Conservation (phyloP, 2,888 invertebrate genomes). For the Archaeoteleia sp. region DNA sequence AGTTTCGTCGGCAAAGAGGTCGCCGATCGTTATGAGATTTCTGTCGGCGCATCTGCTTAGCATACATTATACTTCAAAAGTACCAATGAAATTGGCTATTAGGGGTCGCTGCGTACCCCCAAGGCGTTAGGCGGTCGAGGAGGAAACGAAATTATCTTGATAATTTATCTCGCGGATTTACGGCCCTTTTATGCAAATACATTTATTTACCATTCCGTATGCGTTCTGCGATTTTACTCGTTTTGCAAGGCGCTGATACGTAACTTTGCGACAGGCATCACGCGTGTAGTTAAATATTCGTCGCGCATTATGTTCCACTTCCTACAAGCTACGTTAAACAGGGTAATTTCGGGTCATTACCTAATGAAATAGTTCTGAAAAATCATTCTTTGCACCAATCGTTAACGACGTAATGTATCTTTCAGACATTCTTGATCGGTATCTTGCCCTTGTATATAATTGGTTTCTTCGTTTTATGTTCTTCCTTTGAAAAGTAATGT, state of each 20-base stretch:
- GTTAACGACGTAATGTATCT: conserved; percentile 29
- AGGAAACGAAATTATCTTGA: conserved; percentile 27
- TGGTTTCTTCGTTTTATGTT: conserved; percentile 9
- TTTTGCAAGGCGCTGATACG: conserved; percentile 4
- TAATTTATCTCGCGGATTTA: conserved; percentile 42
- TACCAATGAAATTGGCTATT: conserved; percentile 36
- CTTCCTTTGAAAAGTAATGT: conserved; percentile 5
- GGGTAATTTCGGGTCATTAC: conserved; percentile 36
- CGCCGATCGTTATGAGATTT: conserved; percentile 21
- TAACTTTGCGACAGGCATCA: conserved; percentile 27
- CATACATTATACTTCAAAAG: conserved; percentile 29
- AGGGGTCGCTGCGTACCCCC: conserved; percentile 18
- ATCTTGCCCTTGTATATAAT: conserved; percentile 2
- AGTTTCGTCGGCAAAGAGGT: conserved; percentile 17
- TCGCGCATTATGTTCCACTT: conserved; percentile 39
- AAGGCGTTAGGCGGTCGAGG: conserved; percentile 8
- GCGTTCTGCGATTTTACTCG: conserved; percentile 32
- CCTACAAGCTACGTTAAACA: conserved; percentile 22
- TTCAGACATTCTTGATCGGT: conserved; percentile 11
- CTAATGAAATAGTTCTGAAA: conserved; percentile 25
- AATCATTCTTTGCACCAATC: conserved; percentile 24
- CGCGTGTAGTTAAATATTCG: conserved; percentile 44
- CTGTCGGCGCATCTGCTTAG: conserved; percentile 39
- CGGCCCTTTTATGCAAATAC: conserved; percentile 40
- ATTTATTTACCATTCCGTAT: conserved; percentile 42